phyloP scores from a whole-genome alignment of 2,888 invertebrate genomes.

The Melinopterus prodromus region DNA sequence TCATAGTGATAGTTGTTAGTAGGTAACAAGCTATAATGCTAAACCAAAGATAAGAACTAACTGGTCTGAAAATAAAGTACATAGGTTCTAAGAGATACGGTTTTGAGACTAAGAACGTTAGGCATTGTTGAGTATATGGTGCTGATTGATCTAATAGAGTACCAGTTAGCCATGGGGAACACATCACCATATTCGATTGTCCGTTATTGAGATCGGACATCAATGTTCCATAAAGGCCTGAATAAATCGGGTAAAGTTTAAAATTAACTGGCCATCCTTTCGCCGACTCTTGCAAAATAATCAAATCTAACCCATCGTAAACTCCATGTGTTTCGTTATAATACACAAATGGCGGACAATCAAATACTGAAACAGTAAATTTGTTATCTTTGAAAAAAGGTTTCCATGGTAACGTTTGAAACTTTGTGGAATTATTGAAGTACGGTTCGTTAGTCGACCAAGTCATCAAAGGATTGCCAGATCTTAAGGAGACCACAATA shows the following conservation, averaged over 20 bases:
- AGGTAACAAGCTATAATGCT: constrained; percentile 13
- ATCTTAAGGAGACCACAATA: neutral
- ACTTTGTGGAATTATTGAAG: neutral
- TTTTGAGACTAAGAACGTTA: constrained; percentile 40
- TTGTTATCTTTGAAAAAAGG: neutral
- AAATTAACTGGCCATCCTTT: constrained; percentile 23
- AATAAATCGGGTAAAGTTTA: neutral
- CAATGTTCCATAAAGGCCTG: neutral
- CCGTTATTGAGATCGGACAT: neutral
- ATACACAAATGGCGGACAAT: constrained; percentile 25
- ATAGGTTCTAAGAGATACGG: constrained; percentile 25
- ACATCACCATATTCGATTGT: neutral
- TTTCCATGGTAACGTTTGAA: neutral
- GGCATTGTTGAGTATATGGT: constrained; percentile 37
- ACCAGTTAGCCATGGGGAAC: neutral
- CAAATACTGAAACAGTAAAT: constrained; percentile 7
- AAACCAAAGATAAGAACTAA: constrained; percentile 30
- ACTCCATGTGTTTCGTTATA: neutral
- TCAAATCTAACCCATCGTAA: constrained; percentile 4
- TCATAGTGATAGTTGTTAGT: neutral
- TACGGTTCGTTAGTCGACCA: neutral
- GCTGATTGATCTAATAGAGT: neutral
- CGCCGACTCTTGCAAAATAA: constrained; percentile 16
- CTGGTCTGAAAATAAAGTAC: constrained; percentile 33
- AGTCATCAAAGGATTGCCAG: neutral